These are phyloP conservation scores for Callorhinus ursinus DNA, from an alignment of 2,113 vertebrate genomes.

Conservation along the genomic window DNA sequence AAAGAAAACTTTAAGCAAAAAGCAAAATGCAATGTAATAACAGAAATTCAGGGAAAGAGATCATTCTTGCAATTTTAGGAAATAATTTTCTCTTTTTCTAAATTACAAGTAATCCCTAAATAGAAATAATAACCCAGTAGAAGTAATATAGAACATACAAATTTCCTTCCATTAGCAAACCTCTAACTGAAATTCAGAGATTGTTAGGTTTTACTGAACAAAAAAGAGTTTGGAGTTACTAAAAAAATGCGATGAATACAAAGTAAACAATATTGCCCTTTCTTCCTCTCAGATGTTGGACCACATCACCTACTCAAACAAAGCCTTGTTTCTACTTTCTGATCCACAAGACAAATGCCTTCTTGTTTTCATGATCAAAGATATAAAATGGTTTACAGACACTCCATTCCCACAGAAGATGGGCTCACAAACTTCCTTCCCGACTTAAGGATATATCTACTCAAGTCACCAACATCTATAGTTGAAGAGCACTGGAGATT, in stretches of 20 bases:
- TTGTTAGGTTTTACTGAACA: background rate
- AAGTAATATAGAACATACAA: background rate
- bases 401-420: background rate
- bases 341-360: background rate
- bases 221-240: background rate
- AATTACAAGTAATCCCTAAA: background rate
- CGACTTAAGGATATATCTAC: background rate
- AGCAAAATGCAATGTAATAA: conserved; percentile 16
- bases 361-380: background rate
- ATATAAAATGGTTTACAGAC: background rate
- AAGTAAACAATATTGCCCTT: background rate
- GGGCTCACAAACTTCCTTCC: background rate
- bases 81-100: background rate
- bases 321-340: background rate
- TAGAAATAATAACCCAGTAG: conserved; percentile 3
- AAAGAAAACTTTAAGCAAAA: background rate
- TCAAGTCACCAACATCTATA: background rate
- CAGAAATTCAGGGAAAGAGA: background rate
- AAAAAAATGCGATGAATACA: background rate
- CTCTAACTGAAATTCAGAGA: background rate
- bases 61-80: background rate
- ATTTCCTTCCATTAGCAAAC: background rate
- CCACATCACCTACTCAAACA: background rate
- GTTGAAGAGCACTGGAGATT: background rate
- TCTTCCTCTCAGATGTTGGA: background rate